Conservation (phyloP, 1,140 invertebrate species). For the Paralvinella palmiformis region DNA sequence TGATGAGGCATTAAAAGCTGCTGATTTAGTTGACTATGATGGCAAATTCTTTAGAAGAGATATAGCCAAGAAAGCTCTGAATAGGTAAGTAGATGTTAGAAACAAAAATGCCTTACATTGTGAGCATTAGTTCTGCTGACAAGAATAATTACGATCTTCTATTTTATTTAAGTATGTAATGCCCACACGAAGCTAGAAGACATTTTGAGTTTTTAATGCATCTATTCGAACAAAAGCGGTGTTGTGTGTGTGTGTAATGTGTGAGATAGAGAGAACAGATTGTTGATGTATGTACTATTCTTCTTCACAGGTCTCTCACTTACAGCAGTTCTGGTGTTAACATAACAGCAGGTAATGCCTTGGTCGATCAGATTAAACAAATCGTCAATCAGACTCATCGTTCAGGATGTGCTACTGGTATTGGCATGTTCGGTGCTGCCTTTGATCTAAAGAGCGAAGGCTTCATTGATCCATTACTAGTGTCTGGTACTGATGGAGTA, state of each 20-base stretch:
- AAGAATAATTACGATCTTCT: no score
- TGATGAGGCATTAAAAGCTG: conserved; percentile 53
- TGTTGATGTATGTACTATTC: no score
- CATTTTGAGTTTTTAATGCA: no score
- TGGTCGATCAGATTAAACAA: conserved; percentile 79
- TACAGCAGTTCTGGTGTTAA: conserved; percentile 91
- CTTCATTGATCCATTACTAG: conserved; percentile 72
- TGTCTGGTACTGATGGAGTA: conserved; percentile 93
- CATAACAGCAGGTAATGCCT: conserved; percentile 79
- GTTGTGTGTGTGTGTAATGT: no score
- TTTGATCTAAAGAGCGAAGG: conserved; percentile 70
- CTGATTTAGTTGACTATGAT: conserved; percentile 70
- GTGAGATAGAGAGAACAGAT: no score
- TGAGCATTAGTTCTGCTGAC: no score
- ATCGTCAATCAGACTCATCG: conserved; percentile 54
- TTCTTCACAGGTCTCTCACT: conserved; percentile 55
- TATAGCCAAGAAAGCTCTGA: conserved; percentile 72
- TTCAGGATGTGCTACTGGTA: conserved; percentile 63
- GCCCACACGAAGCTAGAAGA: no score
- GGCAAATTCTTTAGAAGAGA: conserved; percentile 81
- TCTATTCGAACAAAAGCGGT: no score
- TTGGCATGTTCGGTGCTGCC: conserved; percentile 90
- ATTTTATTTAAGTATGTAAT: no score
- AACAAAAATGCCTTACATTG: no score
- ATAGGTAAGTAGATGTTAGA: not conserved